Base-by-base conservation (phyloP, 2,888 invertebrate genomes). In the Pediacus dermestoides region DNA sequence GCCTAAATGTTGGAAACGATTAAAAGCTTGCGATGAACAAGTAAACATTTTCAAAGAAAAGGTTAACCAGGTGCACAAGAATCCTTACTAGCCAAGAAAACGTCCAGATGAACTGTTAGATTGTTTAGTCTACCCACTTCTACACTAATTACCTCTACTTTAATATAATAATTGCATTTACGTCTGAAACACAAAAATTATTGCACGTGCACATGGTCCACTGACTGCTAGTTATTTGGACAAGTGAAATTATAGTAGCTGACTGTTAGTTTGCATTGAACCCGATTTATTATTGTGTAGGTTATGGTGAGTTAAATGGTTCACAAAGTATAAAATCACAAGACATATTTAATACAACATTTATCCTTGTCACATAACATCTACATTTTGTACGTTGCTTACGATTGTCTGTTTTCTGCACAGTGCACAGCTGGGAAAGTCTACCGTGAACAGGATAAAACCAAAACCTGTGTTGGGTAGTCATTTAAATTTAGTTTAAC, bases 91-190 rank as follows among this genome's bases (percentile, higher is more conserved):
- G 55, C 57, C 59, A 58, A 58, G 55, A 58, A 58, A 55, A 51
- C 42, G 55, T 57, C 55, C 44, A 57, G 52, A 55, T 53, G 52
- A 55, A 49, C 54, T 48, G 51, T 51, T 52, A 46, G 50, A 59
- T 58, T 60, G 60, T 60, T 60, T 60, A 57, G 60, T 60, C 60
- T 60, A 56, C 56, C 55, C 50, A 55, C 57, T 49, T 57, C 53
- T 38, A 47, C 47, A 54, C 52, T 58, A 57, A 58, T 55, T 55
- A 53, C 50, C 45, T 42, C 47, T 46, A 46, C 46, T 47, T 50
- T 50, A 55, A 57, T 53, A 47, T 53, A 49, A 50, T 57, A 54
- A 58, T 58, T 57, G 55, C 53, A 48, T 43, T 46, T 52, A 47
- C 40, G 53, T 53, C 48, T 49, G 45, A 46, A 50, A 48, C 39